phyloP scores from a whole-genome alignment of 2,888 invertebrate species.

The Ichneumon xanthorius region DNA sequence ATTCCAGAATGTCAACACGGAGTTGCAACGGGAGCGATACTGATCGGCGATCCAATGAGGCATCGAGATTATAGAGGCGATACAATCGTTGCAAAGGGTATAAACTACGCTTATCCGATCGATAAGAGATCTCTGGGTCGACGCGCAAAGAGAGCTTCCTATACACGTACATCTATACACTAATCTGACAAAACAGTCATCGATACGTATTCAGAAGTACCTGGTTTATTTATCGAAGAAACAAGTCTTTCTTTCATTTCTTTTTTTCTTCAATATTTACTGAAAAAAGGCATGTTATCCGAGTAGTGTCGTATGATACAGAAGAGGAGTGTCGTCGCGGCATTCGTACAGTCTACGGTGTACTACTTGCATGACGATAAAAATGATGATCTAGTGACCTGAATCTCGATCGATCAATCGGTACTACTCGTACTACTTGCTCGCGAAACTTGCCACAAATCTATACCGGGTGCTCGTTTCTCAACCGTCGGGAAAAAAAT shows the following conservation, averaged over 20 bases:
- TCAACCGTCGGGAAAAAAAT: not conserved
- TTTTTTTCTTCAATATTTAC: not conserved
- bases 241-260: not conserved
- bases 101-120: conserved; percentile 64
- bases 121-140: conserved; percentile 58
- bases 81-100: conserved; percentile 61
- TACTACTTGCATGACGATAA: conserved; percentile 6
- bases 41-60: conserved; percentile 63
- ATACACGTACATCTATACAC: not conserved
- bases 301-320: conserved; percentile 11
- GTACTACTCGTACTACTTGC: not conserved
- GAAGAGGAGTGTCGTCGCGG: conserved; percentile 7
- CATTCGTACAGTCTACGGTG: conserved; percentile 12
- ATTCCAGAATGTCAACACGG: conserved; percentile 40
- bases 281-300: conserved; percentile 24
- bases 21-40: conserved; percentile 60
- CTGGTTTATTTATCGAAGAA: conserved; percentile 46
- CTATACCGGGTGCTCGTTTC: not conserved
- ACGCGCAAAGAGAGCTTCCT: conserved; percentile 27
- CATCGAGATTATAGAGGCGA: conserved; percentile 57
- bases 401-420: conserved; percentile 9
- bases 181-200: not conserved
- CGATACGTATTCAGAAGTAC: conserved; percentile 30
- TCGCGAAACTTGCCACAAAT: not conserved
- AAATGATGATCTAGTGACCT: conserved; percentile 48